A percentile compares a stretch with the other conserved stretches of the same genome.
phyloP scores from a whole-genome alignment of 2,888 invertebrate genomes.

The Zonitis immaculata region DNA sequence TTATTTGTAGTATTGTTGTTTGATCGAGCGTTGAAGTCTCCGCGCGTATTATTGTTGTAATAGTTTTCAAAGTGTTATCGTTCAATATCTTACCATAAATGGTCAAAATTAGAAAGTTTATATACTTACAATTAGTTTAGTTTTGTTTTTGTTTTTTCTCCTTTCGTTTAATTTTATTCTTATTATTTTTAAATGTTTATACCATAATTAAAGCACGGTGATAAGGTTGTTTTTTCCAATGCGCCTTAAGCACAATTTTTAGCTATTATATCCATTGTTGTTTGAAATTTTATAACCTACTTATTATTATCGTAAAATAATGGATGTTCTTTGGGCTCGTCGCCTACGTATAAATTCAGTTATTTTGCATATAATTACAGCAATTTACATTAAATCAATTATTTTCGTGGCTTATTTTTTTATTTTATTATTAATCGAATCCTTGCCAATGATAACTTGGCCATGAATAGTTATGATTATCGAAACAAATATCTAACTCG shows the following conservation, averaged over 20 bases:
- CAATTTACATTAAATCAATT: not conserved
- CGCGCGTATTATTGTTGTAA: not conserved
- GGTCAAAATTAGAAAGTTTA: not conserved
- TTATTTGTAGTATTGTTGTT: conserved; percentile 3
- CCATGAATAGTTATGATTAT: too few species aligned
- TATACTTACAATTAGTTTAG: too few species aligned
- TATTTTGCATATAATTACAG: not conserved
- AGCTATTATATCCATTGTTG: not conserved
- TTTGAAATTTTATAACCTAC: not conserved
- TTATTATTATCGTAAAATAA: not conserved
- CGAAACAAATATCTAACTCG: too few species aligned
- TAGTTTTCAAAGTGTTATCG: not conserved
- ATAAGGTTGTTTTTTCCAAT: not conserved
- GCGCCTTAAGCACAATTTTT: not conserved
- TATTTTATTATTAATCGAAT: not conserved
- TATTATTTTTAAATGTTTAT: too few species aligned
- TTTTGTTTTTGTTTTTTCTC: not conserved
- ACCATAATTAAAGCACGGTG: not conserved
- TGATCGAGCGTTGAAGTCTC: conserved; percentile 5
- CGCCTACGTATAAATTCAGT: not conserved
- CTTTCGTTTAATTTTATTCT: too few species aligned
- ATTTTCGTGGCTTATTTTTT: not conserved
- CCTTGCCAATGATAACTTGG: not conserved
- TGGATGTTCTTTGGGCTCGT: not conserved
- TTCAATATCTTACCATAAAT: not conserved